Base-by-base conservation (phyloP, 2,888 invertebrate species). In the Azorinus chamasolen region DNA sequence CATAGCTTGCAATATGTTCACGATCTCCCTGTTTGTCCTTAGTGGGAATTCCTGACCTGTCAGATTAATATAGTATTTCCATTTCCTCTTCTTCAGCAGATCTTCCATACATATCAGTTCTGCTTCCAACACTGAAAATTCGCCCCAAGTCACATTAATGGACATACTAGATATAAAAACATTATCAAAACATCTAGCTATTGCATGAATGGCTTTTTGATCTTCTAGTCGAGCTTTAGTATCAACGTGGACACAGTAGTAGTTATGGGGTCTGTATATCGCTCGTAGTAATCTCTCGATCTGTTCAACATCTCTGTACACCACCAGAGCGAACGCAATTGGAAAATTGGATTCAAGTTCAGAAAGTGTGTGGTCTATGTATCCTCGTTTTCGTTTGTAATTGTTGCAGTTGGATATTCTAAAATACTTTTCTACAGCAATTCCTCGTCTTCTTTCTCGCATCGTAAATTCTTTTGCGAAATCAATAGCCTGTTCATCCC, bases 201-300 rank as follows among this genome's bases (percentile, higher is more conserved):
- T 84, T 1, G 61, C 57, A 27, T 63, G 54, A 27, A 90, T 64
- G 1, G 88, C 82, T 12, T 76, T 58, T 43, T 83, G 79, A 18
- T 87, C 57, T 1, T 79, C 53, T 2, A 79, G 32, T 0, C 77
- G 20, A 4, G 88, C 77, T 79, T 89, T 90, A 12, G 59, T 73
- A 66, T 92, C 92, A 0, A 92, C 82, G 58, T 92, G 92, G 27
- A 92, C 76, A 72, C 92, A 92, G 71, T 91, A 92, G 27, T 84
- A 59, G 66, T 92, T 92, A 55, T 91, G 90, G 1, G 92, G 92
- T 43, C 89, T 84, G 73, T 91, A 92, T 25, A 92, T 88, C 0
- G 88, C 76, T 10, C 90, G 55, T 6, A 92, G 62, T 16, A 92
- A 79, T 45, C 90, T 74, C 61, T 91, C 91, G 0, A 87, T 79